Conservation (phyloP, 2,113 vertebrate genomes). For the Rhineura floridana region DNA sequence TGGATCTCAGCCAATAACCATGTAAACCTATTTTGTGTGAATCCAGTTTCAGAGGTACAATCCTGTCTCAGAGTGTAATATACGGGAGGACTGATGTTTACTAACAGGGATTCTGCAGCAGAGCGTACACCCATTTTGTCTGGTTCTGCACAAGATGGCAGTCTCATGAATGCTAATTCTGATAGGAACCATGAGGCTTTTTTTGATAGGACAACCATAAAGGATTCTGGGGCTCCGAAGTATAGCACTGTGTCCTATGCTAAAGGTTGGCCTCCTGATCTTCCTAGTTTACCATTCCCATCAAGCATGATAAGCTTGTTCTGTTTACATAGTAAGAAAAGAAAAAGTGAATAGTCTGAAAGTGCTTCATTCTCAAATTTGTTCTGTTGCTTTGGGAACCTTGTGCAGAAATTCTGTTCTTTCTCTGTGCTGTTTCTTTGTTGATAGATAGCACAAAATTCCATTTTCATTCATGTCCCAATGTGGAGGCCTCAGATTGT, state of each 20-base stretch:
- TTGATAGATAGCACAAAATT: constrained; percentile 33
- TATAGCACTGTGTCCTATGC: not conserved
- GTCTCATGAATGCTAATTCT: not conserved
- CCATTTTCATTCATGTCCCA: not conserved
- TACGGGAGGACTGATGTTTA: not conserved
- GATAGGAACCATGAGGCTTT: not conserved
- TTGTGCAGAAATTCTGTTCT: constrained; percentile 48
- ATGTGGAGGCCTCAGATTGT: constrained; percentile 23
- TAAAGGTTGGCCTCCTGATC: not conserved
- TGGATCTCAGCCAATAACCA: not conserved
- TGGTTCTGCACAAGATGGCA: not conserved
- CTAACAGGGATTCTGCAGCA: not conserved
- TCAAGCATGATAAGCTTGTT: constrained; percentile 1
- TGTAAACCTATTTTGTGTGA: not conserved
- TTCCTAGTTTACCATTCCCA: constrained; percentile 2
- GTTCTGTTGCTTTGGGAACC: constrained; percentile 58
- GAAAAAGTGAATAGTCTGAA: constrained; percentile 31
- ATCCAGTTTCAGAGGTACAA: not conserved
- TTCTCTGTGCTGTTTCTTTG: constrained; percentile 38
- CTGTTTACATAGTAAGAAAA: constrained; percentile 40
- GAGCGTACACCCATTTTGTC: accelerated
- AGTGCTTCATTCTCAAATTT: constrained; percentile 45
- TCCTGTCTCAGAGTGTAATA: not conserved
- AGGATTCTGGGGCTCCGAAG: not conserved
- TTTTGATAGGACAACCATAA: not conserved